Evolutionary conservation across 2,888 invertebrate genomes (phyloP).

Genomic region (Drosophila histrio): DNA sequence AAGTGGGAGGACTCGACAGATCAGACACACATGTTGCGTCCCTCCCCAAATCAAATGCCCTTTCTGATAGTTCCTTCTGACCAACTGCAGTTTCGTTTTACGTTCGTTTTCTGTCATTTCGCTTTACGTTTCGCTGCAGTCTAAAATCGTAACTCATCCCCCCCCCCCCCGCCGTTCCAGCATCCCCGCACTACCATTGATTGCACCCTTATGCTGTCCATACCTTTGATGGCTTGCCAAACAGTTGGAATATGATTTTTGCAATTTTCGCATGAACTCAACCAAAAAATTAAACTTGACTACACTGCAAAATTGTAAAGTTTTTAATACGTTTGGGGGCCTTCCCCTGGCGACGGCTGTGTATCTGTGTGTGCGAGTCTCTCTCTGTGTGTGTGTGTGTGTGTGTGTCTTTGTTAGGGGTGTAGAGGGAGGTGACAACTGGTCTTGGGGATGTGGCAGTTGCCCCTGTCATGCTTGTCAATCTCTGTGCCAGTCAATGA

Average conservation of each 20-base stretch:
- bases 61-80: constrained; percentile 11
- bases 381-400: not conserved
- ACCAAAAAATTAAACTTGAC: constrained; percentile 80
- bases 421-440: constrained; percentile 6
- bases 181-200: not conserved
- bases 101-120: constrained; percentile 49
- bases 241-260: constrained; percentile 80
- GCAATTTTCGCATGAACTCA: constrained; percentile 80
- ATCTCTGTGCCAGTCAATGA: constrained; percentile 65
- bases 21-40: constrained; percentile 50
- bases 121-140: constrained; percentile 51
- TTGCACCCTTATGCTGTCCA: constrained; percentile 37
- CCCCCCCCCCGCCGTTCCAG: not conserved
- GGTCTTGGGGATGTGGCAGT: constrained; percentile 38
- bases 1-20: constrained; percentile 4
- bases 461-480: constrained; percentile 68
- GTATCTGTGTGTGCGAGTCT: constrained; percentile 23
- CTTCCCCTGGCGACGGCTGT: constrained; percentile 5
- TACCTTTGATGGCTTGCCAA: constrained; percentile 78
- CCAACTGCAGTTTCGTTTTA: constrained; percentile 51
- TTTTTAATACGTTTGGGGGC: constrained; percentile 74
- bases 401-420: not conserved
- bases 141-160: constrained; percentile 34
- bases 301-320: constrained; percentile 76
- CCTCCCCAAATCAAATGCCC: not conserved